phyloP scores from a whole-genome alignment of 2,797 vertebrate species.

The Echeneis naucrates region DNA sequence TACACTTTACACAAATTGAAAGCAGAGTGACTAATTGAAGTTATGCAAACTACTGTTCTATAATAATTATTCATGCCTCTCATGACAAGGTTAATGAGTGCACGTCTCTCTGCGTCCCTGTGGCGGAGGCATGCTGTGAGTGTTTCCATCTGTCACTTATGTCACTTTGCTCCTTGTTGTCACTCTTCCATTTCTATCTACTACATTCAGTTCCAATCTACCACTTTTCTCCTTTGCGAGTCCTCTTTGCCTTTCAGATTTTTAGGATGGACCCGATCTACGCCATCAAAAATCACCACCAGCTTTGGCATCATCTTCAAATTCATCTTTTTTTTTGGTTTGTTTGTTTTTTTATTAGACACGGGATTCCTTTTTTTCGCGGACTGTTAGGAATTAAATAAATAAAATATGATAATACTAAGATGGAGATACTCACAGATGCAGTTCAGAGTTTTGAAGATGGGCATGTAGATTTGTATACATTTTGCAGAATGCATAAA shows the following conservation, averaged over 20 bases:
- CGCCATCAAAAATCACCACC: background rate
- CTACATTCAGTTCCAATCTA: background rate
- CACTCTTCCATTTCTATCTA: background rate
- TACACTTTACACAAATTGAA: conserved; percentile 11
- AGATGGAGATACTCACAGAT: background rate
- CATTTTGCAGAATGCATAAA: background rate
- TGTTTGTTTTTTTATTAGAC: background rate
- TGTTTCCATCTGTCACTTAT: conserved; percentile 53
- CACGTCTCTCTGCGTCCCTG: conserved; percentile 7
- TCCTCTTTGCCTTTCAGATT: background rate
- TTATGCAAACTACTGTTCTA: conserved; percentile 29
- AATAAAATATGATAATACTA: background rate
- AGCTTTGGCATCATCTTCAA: background rate
- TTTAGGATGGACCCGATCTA: background rate
- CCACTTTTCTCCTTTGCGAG: background rate
- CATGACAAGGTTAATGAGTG: conserved; percentile 51
- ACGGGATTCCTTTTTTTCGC: background rate
- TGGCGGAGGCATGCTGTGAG: conserved; percentile 29
- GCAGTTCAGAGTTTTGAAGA: background rate
- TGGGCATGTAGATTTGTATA: background rate
- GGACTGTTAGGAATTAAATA: background rate
- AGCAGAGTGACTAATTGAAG: conserved; percentile 27
- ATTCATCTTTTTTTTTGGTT: background rate
- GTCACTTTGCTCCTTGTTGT: conserved; percentile 13
- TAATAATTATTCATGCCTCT: conserved; percentile 28